Conservation (phyloP, 2,888 invertebrate genomes). For the Schrankia costaestrigalis region DNA sequence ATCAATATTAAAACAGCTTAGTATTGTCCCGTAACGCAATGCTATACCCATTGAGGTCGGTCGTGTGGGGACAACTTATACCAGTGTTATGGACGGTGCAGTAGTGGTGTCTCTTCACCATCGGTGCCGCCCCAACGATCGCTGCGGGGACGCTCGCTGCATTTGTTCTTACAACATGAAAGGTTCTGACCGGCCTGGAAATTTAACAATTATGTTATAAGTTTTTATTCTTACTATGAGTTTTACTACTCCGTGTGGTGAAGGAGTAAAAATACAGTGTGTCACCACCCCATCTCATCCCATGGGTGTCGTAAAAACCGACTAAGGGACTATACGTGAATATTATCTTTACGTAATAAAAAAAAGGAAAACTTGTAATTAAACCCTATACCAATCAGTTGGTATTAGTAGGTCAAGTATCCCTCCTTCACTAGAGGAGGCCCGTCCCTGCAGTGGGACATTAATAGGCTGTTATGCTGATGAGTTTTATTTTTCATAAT, state of each 20-base stretch:
- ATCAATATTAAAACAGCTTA: conserved; percentile 2
- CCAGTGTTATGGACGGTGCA: conserved; percentile 68
- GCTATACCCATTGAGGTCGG: conserved; percentile 60
- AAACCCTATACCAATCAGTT: too few relatives aligned
- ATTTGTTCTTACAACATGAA: conserved; percentile 70
- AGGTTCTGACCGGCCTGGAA: conserved; percentile 51
- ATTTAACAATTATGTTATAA: background rate
- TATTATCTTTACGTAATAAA: too few relatives aligned
- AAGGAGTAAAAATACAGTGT: too few relatives aligned
- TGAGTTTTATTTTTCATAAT: too few relatives aligned
- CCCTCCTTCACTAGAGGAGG: too few relatives aligned
- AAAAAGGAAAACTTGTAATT: too few relatives aligned
- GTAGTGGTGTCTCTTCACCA: conserved; percentile 63
- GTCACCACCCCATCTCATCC: too few relatives aligned
- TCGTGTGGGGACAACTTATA: conserved; percentile 35
- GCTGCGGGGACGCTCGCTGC: conserved; percentile 47
- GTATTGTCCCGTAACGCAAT: conserved; percentile 7
- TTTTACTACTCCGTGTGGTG: too few relatives aligned
- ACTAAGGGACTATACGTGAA: background rate
- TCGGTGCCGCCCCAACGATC: conserved; percentile 53
- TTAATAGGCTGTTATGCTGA: too few relatives aligned
- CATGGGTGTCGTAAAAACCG: background rate
- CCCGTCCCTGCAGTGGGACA: too few relatives aligned
- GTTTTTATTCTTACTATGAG: background rate
- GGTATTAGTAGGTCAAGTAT: too few relatives aligned